These are phyloP conservation scores for Scleropages formosus DNA, from an alignment of 2,797 vertebrate species.

Conservation along the genomic window DNA sequence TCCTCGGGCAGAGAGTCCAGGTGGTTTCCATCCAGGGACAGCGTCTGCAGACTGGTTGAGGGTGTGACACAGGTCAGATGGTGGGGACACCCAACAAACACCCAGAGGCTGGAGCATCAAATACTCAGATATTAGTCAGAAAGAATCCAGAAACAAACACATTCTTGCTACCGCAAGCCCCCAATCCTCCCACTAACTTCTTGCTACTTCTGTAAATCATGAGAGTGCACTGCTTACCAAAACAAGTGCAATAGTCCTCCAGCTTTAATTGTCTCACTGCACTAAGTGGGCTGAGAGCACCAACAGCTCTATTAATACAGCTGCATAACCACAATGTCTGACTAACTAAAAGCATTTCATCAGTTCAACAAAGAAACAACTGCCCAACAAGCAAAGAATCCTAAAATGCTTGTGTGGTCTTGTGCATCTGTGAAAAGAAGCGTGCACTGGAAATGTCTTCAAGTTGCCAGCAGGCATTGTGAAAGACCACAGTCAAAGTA, in stretches of 20 bases:
- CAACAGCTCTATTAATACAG: conserved; percentile 17
- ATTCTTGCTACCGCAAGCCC: too few relatives aligned
- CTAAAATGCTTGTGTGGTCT: neutral
- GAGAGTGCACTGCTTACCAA: neutral
- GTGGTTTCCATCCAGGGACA: conserved; percentile 90
- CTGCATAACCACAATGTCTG: neutral
- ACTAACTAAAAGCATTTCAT: conserved; percentile 15
- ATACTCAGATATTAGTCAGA: too few relatives aligned
- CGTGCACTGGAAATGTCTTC: neutral
- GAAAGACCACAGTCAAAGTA: neutral
- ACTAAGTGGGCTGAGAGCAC: conserved; percentile 16
- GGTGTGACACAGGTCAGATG: conserved; percentile 11
- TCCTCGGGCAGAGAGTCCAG: conserved; percentile 84
- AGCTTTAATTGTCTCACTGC: neutral
- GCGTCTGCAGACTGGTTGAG: conserved; percentile 80
- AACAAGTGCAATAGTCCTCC: neutral
- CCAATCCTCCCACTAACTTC: neutral
- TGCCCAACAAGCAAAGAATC: neutral
- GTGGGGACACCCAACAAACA: too few relatives aligned
- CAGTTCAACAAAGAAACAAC: neutral
- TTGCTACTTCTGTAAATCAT: neutral
- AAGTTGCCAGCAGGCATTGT: neutral
- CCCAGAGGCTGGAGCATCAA: too few relatives aligned
- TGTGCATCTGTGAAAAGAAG: neutral
- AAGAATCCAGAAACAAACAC: too few relatives aligned